These are phyloP conservation scores for Masnerella sp. DNA, from an alignment of 2,888 invertebrate species.

Conservation along the genomic window DNA sequence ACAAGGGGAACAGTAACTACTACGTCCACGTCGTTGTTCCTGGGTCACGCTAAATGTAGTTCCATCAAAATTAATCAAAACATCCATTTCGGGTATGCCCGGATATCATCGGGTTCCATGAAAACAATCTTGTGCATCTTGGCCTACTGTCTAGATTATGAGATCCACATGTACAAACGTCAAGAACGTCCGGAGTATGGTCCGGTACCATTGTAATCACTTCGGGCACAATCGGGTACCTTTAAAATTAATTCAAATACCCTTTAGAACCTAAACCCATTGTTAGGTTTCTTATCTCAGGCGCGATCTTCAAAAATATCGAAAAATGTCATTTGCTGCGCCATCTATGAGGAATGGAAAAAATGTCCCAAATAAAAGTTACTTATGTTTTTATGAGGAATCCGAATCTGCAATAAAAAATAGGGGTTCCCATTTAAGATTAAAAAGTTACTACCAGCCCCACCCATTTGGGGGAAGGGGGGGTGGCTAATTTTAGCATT, in stretches of 20 bases:
- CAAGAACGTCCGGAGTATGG: slow-evolving; percentile 14
- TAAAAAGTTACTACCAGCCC: too few relatives aligned
- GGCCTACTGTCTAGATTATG: background rate
- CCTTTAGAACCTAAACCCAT: slow-evolving; percentile 7
- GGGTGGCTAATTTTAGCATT: too few relatives aligned
- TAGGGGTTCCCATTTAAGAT: too few relatives aligned
- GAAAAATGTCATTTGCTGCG: too few relatives aligned
- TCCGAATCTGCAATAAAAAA: too few relatives aligned
- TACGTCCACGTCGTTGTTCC: background rate
- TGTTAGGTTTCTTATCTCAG: slow-evolving; percentile 9
- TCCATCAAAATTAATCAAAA: background rate
- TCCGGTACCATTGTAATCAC: slow-evolving; percentile 8
- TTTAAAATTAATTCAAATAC: slow-evolving; percentile 8
- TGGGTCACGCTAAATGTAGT: background rate
- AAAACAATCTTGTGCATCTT: slow-evolving; percentile 6
- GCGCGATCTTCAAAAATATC: slow-evolving; percentile 4
- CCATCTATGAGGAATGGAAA: slow-evolving; percentile 1
- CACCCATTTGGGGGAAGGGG: too few relatives aligned
- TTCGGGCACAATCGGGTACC: slow-evolving; percentile 6
- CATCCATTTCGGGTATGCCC: background rate
- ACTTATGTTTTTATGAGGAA: too few relatives aligned
- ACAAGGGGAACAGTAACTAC: background rate
- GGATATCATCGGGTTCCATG: background rate
- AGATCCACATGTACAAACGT: slow-evolving; percentile 12
- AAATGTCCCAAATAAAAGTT: too few relatives aligned